These are phyloP conservation scores for Cyclina sinensis DNA, from an alignment of 1,140 invertebrate species.

Conservation along the genomic window DNA sequence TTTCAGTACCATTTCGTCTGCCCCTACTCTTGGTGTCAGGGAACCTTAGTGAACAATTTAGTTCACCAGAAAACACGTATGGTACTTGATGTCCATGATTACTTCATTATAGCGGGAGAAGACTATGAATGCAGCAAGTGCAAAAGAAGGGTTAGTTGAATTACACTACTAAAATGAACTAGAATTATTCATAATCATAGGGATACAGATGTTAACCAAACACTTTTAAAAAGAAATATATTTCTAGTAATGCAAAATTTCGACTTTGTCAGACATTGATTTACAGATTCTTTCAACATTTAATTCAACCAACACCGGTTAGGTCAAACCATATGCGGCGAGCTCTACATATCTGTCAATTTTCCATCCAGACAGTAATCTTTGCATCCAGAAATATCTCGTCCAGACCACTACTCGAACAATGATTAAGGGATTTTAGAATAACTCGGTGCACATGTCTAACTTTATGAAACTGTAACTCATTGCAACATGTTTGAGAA, in stretches of 20 bases:
- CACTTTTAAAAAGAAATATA: conserved; percentile 14
- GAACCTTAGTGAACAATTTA: conserved; percentile 35
- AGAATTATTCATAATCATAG: conserved; percentile 25
- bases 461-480: too few species aligned
- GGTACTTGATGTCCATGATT: conserved; percentile 29
- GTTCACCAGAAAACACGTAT: conserved; percentile 51
- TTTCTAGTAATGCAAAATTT: neutral
- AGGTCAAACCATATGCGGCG: too few species aligned
- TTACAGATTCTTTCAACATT: neutral
- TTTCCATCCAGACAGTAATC: too few species aligned
- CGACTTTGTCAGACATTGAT: neutral
- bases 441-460: too few species aligned
- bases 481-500: too few species aligned
- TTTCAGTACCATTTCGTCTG: conserved; percentile 45
- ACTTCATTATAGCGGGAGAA: conserved; percentile 26
- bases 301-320: too few species aligned
- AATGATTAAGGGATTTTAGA: too few species aligned
- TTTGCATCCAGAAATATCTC: too few species aligned
- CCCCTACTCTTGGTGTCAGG: conserved; percentile 22
- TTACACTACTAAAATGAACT: conserved; percentile 5
- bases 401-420: too few species aligned
- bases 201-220: neutral
- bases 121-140: conserved; percentile 47
- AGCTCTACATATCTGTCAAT: too few species aligned
- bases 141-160: conserved; percentile 40